phyloP scores from a whole-genome alignment of 2,113 vertebrate species.

The Mixornis gularis region DNA sequence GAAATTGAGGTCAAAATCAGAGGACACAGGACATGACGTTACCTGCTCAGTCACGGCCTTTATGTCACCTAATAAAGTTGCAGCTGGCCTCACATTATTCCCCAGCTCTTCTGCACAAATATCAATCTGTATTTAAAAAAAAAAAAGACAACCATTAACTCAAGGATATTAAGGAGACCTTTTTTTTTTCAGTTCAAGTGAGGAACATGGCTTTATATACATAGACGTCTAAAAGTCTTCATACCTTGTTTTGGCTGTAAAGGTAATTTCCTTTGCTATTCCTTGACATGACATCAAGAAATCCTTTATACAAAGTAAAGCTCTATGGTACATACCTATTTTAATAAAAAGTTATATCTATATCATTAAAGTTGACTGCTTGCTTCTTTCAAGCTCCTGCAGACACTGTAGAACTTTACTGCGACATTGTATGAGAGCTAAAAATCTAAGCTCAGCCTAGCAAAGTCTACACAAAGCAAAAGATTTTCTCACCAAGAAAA shows the following conservation, averaged over 20 bases:
- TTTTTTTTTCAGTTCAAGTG: neutral
- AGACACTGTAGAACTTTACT: neutral
- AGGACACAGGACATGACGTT: neutral
- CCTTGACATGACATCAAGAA: neutral
- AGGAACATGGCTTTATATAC: neutral
- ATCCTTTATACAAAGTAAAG: neutral
- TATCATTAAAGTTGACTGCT: neutral
- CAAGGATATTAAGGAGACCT: neutral
- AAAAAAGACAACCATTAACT: neutral
- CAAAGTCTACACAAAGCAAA: neutral
- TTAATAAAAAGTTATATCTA: neutral
- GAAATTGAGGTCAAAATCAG: neutral
- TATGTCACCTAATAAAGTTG: conserved; percentile 86
- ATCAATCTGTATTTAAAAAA: conserved; percentile 78
- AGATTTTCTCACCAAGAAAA: neutral
- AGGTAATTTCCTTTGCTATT: neutral
- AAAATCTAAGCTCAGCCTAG: neutral
- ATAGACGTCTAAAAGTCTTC: neutral
- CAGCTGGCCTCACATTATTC: conserved; percentile 89
- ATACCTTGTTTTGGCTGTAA: neutral
- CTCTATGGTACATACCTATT: neutral
- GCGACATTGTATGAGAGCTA: neutral
- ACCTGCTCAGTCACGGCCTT: conserved; percentile 84
- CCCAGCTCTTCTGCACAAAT: conserved; percentile 94
- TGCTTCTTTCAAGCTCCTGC: neutral